Percentiles rank a stretch among this genome's conserved stretches.
Conservation (phyloP, 2,797 vertebrate species). For the Yasuhikotakia modesta region DNA sequence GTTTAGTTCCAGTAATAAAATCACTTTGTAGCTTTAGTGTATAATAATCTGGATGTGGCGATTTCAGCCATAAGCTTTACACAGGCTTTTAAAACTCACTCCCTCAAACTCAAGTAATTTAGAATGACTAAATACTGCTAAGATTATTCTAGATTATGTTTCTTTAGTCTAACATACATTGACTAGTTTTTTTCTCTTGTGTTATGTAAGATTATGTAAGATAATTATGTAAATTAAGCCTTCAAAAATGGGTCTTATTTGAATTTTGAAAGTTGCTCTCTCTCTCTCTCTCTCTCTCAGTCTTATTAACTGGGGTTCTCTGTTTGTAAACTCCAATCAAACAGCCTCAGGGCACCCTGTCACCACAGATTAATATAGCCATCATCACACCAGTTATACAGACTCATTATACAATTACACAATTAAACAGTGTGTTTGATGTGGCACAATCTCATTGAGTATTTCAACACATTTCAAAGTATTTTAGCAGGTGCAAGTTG, state of each 20-base stretch:
- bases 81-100: background rate
- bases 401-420: constrained; percentile 26
- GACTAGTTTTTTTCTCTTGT: background rate
- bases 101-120: background rate
- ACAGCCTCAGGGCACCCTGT: background rate
- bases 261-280: no score
- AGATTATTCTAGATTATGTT: background rate
- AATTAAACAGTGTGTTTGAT: constrained; percentile 33
- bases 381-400: constrained; percentile 24
- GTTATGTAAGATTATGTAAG: no score
- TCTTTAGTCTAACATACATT: background rate
- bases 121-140: background rate
- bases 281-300: background rate
- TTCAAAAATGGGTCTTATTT: no score
- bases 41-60: constrained; percentile 18
- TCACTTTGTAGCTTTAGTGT: constrained; percentile 12
- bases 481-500: background rate
- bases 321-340: background rate
- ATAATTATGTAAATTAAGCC: no score
- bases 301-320: background rate
- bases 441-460: background rate
- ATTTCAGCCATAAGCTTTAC: background rate
- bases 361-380: constrained; percentile 11
- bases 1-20: constrained; percentile 29
- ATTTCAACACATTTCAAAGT: background rate